Evolutionary conservation across 2,797 vertebrate species (phyloP).

Genomic region (Enteromius thamalakanensis): DNA sequence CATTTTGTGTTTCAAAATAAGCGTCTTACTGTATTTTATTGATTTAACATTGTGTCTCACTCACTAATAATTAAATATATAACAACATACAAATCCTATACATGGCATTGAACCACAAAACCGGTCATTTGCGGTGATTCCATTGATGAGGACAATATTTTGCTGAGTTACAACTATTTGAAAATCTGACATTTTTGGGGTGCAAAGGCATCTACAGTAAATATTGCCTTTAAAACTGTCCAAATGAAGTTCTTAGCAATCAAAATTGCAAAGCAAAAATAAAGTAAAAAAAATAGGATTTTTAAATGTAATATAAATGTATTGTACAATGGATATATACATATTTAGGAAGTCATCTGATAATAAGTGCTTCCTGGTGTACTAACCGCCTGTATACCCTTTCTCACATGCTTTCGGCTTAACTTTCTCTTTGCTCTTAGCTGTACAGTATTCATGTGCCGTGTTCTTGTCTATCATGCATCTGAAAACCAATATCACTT

Average conservation of each 20-base stretch:
- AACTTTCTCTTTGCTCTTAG: neutral
- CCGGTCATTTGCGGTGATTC: too few species aligned
- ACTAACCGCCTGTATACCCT: neutral
- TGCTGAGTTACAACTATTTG: neutral
- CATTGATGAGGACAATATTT: neutral
- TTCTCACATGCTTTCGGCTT: neutral
- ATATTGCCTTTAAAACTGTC: neutral
- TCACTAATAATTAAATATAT: neutral
- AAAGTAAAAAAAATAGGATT: neutral
- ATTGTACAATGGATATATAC: neutral
- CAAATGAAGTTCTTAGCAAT: neutral
- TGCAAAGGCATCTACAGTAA: neutral
- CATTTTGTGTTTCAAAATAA: neutral
- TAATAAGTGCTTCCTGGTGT: neutral
- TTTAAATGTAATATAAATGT: neutral
- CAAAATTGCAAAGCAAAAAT: too few species aligned
- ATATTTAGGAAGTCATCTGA: neutral
- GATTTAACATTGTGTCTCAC: neutral
- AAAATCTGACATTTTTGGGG: neutral
- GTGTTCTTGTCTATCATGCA: neutral
- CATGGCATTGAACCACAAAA: too few species aligned
- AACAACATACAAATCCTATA: neutral
- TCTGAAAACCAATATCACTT: neutral
- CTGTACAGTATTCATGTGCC: neutral
- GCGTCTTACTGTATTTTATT: neutral